These are phyloP conservation scores for Scomber japonicus DNA, from an alignment of 2,113 vertebrate species.

Conservation along the genomic window DNA sequence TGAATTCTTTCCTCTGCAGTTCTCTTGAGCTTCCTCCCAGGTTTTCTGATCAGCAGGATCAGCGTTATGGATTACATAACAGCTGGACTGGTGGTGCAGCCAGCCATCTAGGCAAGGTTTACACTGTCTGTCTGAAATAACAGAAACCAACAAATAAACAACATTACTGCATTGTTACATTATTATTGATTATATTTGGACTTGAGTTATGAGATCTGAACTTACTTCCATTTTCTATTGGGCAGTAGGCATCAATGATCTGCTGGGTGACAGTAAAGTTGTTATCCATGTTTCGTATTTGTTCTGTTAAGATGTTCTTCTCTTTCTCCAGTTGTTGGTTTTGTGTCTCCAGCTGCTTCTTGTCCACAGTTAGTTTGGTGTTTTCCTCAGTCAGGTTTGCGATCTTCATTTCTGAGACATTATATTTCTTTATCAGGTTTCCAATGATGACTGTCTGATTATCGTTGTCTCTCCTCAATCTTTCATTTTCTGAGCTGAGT, in stretches of 20 bases:
- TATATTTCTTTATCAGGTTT: neutral
- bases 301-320: neutral
- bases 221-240: neutral
- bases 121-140: neutral
- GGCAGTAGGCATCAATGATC: constrained; percentile 54
- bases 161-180: neutral
- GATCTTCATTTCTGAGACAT: neutral
- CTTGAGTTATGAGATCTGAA: neutral
- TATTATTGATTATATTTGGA: neutral
- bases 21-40: neutral
- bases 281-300: fast-evolving
- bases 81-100: fast-evolving
- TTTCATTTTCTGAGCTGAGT: too few species aligned
- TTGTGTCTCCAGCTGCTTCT: neutral
- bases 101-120: neutral
- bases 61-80: fast-evolving
- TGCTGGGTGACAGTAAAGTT: constrained; percentile 21
- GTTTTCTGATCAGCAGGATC: fast-evolving
- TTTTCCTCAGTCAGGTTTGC: neutral
- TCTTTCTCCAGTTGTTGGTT: constrained; percentile 2
- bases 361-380: neutral
- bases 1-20: constrained; percentile 18
- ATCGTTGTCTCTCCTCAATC: too few species aligned
- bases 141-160: neutral
- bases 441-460: too few species aligned